Evolutionary conservation across 2,113 vertebrate genomes (phyloP), one percentile per base, ranked within the genome.

Genomic region (Plestiodon gilberti): DNA sequence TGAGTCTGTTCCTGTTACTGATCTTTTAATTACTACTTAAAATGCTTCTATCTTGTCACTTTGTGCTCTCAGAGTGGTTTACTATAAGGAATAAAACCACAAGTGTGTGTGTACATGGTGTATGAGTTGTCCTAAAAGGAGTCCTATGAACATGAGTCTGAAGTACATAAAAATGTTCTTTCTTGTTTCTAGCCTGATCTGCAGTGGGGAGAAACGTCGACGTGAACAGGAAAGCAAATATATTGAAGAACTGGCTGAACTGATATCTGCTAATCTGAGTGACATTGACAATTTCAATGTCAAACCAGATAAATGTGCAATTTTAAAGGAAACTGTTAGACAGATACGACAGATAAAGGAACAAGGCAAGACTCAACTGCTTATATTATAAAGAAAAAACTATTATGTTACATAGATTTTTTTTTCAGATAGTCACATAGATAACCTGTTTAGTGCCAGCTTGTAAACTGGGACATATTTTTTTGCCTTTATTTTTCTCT

Each of bases 231-330:
- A 99, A 96, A 99, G 97, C 95, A 99, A 99, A 95, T 99, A 99
- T 88, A 98, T 99, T 78, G 99, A 99, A 95, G 99, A 99, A 90
- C 92, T 99, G 94, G 99, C 99, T 67, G 99, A 99, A 90, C 97
- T 99, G 93, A 99, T 99, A 95, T 99, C 99, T 76, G 99, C 99
- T 93, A 99, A 99, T 96, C 97, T 99, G 90, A 98, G 98, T 75
- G 98, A 99, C 96, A 99, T 99, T 79, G 99, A 99, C 96, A 98
- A 97, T 95, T 99, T 99, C 96, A 99, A 99, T 93, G 99, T 99
- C 92, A 99, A 99, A 93, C 99, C 99, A 69, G 99, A 99, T 96
- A 99, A 99, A 97, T 99, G 99, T 94, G 99, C 98, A 89, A 99
- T 99, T 95, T 97, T 99, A 94, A 99, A 99, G 96, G 99, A 99